These are phyloP conservation scores for Petrosia ficiformis DNA, from an alignment of 37 sponge, comb jelly and placozoan genomes.

Conservation along the genomic window DNA sequence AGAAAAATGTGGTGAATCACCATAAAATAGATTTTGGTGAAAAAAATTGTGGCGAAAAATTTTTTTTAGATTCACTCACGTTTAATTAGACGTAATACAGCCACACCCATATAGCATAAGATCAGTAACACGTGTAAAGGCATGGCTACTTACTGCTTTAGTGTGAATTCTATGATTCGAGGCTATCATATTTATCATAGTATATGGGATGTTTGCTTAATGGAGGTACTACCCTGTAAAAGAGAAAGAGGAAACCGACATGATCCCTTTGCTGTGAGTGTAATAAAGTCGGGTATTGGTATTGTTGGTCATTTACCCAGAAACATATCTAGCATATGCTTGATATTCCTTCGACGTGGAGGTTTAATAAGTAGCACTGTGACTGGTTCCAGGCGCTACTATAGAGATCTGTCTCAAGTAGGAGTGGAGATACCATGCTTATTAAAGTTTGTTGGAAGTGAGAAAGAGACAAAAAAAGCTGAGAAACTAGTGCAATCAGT, in stretches of 20 bases:
- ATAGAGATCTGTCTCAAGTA: neutral
- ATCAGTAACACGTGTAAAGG: neutral
- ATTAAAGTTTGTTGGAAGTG: neutral
- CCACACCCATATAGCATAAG: too few species aligned
- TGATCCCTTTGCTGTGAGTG: constrained; percentile 35
- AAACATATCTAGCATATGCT: constrained; percentile 34
- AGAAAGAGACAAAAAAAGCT: neutral
- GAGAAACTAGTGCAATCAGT: neutral
- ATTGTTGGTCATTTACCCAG: constrained; percentile 38
- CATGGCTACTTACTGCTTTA: neutral
- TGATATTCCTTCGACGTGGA: constrained; percentile 9
- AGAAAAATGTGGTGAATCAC: neutral
- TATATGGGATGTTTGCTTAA: constrained; percentile 31
- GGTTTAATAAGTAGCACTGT: neutral
- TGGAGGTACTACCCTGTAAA: constrained; percentile 16
- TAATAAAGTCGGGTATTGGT: constrained; percentile 6
- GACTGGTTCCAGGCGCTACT: neutral
- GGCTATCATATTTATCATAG: constrained; percentile 22
- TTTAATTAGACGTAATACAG: too few species aligned
- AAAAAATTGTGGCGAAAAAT: neutral
- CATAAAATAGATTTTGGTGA: neutral
- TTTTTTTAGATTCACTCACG: too few species aligned
- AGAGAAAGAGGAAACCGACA: constrained; percentile 16
- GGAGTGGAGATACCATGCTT: neutral
- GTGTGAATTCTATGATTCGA: neutral